Conservation (phyloP, 2,113 vertebrate genomes). For the Solea senegalensis region DNA sequence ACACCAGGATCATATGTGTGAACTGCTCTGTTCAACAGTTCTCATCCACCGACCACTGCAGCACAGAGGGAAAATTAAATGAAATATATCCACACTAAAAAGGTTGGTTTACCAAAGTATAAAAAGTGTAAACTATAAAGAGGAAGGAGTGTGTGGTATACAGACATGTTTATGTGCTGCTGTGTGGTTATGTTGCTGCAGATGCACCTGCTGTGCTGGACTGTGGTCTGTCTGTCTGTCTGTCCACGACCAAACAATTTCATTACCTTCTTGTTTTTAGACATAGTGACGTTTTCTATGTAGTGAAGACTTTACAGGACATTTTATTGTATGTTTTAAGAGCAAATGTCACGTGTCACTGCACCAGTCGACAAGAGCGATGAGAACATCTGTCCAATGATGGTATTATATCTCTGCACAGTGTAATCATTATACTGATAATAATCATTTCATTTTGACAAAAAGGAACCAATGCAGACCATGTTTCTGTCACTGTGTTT, state of each 20-base stretch:
- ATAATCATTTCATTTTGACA: too few relatives aligned
- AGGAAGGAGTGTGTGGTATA: neutral
- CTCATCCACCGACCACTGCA: neutral
- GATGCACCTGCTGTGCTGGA: constrained; percentile 4
- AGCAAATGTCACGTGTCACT: neutral
- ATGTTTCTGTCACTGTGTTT: too few relatives aligned
- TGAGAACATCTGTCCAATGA: too few relatives aligned
- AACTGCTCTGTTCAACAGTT: neutral
- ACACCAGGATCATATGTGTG: neutral
- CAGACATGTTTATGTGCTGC: constrained; percentile 9
- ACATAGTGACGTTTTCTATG: neutral
- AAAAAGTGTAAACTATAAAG: neutral
- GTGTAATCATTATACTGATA: too few relatives aligned
- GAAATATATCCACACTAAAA: neutral
- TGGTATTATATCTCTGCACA: too few relatives aligned
- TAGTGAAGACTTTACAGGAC: neutral
- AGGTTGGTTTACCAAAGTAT: neutral
- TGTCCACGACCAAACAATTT: constrained; percentile 9
- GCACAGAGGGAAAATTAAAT: constrained; percentile 11
- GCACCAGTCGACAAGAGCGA: too few relatives aligned
- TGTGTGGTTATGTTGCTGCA: constrained; percentile 18
- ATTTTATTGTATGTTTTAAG: neutral
- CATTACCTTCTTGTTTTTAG: constrained; percentile 12
- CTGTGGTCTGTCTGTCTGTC: neutral
- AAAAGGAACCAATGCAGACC: too few relatives aligned